A percentile compares a stretch with the other conserved stretches of the same genome.
Conservation (phyloP, 2,113 vertebrate genomes). For the Alligator mississippiensis region DNA sequence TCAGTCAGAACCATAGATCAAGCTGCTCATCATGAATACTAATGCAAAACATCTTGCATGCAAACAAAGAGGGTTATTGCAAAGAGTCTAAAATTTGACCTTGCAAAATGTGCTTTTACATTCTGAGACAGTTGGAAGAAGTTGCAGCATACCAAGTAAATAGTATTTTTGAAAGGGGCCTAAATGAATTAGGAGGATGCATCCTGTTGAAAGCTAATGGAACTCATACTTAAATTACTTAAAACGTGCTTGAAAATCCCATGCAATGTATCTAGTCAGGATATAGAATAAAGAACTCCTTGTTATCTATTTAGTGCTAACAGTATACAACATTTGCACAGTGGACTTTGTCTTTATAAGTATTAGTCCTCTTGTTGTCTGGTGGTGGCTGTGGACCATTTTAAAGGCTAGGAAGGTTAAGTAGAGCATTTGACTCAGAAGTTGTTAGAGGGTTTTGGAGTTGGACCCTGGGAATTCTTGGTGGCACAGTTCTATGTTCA, state of each 20-base stretch:
- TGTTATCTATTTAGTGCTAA: neutral
- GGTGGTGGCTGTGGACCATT: rapidly evolving
- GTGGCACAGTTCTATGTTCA: neutral
- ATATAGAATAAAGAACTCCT: rapidly evolving
- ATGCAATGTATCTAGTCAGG: too few species aligned
- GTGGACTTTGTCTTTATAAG: neutral
- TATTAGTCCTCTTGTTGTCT: too few species aligned
- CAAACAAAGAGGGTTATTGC: neutral
- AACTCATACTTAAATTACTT: neutral
- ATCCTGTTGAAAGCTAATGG: neutral
- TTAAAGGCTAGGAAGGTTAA: neutral
- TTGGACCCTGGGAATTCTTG: neutral
- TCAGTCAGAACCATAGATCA: neutral
- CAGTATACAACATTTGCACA: neutral
- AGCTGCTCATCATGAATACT: neutral
- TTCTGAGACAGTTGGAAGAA: neutral
- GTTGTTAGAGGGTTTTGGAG: neutral
- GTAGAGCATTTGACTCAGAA: neutral
- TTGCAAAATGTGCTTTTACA: neutral
- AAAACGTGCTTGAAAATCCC: neutral
- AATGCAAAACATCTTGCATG: neutral
- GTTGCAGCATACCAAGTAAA: neutral
- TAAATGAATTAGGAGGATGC: neutral
- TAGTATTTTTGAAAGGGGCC: neutral
- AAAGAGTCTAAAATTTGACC: neutral